phyloP scores from a whole-genome alignment of 37 sponge, comb jelly and placozoan species.

The Aplysina aerophoba region DNA sequence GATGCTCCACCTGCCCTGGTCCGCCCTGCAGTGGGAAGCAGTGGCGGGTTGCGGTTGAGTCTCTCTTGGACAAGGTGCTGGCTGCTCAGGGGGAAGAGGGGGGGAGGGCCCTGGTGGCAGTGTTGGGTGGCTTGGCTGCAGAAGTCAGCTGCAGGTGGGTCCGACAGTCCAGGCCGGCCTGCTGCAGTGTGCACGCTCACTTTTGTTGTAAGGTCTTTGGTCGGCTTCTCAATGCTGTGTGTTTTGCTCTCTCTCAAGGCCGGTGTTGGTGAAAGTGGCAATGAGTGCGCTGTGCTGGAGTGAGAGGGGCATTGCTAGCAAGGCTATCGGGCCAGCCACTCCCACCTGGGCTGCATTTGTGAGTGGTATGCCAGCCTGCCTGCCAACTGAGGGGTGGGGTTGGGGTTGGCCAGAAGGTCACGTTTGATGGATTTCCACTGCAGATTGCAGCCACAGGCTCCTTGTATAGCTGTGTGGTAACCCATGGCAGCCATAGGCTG shows the following conservation, averaged over 20 bases:
- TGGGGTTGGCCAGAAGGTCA: background rate
- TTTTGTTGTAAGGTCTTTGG: no score
- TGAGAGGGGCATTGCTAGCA: constrained; percentile 2
- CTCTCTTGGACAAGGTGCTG: constrained; percentile 2
- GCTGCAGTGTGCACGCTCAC: no score
- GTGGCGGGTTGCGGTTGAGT: background rate
- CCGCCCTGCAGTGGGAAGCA: background rate
- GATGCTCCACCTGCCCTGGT: no score
- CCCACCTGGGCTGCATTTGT: constrained; percentile 4
- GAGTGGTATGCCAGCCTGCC: background rate
- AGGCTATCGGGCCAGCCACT: background rate
- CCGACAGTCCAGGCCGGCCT: no score
- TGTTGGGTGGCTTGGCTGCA: background rate
- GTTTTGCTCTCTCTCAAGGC: background rate
- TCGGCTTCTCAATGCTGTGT: background rate
- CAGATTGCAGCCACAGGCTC: background rate
- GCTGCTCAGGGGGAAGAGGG: background rate
- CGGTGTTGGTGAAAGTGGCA: background rate
- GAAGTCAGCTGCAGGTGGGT: constrained; percentile 16
- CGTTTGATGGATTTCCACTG: no score
- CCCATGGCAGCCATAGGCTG: constrained; percentile 11
- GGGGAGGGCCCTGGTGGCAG: background rate
- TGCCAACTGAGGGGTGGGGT: no score
- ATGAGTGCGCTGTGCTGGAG: background rate
- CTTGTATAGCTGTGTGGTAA: constrained; percentile 16